These are phyloP conservation scores for Zaprionus davidi DNA, from an alignment of 1,140 invertebrate species.

Conservation along the genomic window DNA sequence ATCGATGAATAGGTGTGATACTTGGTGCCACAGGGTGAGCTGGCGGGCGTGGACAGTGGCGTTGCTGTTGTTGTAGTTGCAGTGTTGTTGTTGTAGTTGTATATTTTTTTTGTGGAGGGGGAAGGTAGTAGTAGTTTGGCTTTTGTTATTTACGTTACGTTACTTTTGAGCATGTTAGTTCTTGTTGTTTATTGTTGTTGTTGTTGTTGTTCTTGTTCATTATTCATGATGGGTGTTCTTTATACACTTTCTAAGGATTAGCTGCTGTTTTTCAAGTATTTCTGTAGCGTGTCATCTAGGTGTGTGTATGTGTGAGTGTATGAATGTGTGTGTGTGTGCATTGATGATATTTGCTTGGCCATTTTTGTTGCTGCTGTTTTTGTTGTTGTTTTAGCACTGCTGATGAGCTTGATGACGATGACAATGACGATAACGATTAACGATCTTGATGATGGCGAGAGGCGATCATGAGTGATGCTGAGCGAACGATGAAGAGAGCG, in stretches of 20 bases:
- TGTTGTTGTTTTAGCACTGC: slow-evolving; percentile 60
- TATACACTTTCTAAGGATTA: slow-evolving; percentile 74
- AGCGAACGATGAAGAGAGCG: slow-evolving; percentile 25
- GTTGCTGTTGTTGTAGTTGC: slow-evolving; percentile 73
- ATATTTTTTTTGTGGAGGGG: slow-evolving; percentile 53
- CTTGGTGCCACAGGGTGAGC: slow-evolving; percentile 80
- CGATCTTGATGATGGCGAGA: slow-evolving; percentile 40
- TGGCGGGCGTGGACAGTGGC: slow-evolving; percentile 79
- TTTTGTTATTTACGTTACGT: slow-evolving; percentile 84
- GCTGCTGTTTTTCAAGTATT: slow-evolving; percentile 64
- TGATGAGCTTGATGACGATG: slow-evolving; percentile 40
- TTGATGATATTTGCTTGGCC: slow-evolving; percentile 38
- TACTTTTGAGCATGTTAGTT: slow-evolving; percentile 77
- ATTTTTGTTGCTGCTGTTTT: slow-evolving; percentile 44
- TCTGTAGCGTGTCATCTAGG: slow-evolving; percentile 30
- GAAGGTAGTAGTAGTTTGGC: slow-evolving; percentile 82
- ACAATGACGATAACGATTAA: slow-evolving; percentile 11
- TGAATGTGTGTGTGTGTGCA: slow-evolving; percentile 29
- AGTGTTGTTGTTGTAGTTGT: slow-evolving; percentile 27
- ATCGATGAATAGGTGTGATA: slow-evolving; percentile 82
- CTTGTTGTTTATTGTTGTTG: slow-evolving; percentile 53
- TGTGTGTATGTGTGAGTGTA: slow-evolving; percentile 41
- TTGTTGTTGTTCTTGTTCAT: slow-evolving; percentile 44
- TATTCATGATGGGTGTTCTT: slow-evolving; percentile 66
- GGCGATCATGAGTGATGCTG: slow-evolving; percentile 17